These are phyloP conservation scores for Cryptotermes secundus DNA, from an alignment of 1,140 invertebrate species.

Conservation along the genomic window DNA sequence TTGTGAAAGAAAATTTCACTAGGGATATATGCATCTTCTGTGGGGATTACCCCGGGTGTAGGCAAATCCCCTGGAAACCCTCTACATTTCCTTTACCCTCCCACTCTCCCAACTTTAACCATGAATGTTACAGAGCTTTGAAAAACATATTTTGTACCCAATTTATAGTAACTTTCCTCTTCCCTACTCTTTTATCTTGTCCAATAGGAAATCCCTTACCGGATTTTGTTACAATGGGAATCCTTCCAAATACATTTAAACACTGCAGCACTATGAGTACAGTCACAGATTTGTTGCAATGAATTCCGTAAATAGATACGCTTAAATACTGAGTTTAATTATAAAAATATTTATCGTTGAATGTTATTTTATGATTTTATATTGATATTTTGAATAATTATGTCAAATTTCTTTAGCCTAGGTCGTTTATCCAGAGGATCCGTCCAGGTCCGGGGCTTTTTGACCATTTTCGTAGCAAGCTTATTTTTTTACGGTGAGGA, in stretches of 20 bases:
- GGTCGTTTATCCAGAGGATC: no score
- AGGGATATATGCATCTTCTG: conserved; percentile 10
- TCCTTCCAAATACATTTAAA: conserved; percentile 18
- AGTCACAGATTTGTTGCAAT: neutral
- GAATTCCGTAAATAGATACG: neutral
- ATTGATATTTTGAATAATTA: no score
- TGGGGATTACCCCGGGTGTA: neutral
- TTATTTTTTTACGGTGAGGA: no score
- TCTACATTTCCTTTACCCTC: neutral
- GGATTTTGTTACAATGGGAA: neutral
- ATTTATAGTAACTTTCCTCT: neutral
- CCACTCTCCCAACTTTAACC: neutral
- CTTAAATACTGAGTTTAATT: no score
- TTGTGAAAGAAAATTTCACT: conserved; percentile 18
- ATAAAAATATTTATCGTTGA: no score
- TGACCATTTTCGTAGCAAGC: no score
- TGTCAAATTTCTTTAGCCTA: no score
- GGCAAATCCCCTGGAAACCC: neutral
- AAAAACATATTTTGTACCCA: conserved; percentile 14
- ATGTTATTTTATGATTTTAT: no score
- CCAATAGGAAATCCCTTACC: conserved; percentile 8
- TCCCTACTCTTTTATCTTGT: neutral
- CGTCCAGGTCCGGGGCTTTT: no score
- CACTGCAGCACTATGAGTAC: neutral
- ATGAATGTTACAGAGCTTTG: conserved; percentile 1